phyloP scores from a whole-genome alignment of 2,113 vertebrate species.

The Ophiodon elongatus region DNA sequence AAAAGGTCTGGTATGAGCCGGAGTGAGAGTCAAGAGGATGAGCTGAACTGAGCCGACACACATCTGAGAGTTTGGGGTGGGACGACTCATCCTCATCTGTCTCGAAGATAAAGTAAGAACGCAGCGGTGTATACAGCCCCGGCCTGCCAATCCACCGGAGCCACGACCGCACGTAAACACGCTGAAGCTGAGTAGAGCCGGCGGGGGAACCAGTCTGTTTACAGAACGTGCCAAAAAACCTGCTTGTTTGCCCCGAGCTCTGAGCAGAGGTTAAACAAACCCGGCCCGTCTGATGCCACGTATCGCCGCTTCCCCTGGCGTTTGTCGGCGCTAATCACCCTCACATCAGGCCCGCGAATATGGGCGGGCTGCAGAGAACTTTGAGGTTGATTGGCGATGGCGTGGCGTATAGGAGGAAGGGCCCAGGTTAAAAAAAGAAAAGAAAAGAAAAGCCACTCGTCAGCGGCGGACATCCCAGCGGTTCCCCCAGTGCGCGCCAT shows the following conservation, averaged over 20 bases:
- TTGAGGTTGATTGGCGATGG: conserved; percentile 72
- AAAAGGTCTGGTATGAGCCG: conserved; percentile 16
- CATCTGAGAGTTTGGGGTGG: conserved; percentile 2
- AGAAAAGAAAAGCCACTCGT: conserved; percentile 31
- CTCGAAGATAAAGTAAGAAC: conserved; percentile 53
- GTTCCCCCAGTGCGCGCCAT: conserved; percentile 43
- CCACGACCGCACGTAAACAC: conserved; percentile 70
- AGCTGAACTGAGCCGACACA: conserved; percentile 9
- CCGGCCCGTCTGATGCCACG: conserved; percentile 58
- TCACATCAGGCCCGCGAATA: conserved; percentile 56
- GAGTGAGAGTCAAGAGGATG: conserved; percentile 4
- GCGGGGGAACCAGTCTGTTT: conserved; percentile 58
- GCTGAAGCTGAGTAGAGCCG: conserved; percentile 35
- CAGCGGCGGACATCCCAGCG: conserved; percentile 55
- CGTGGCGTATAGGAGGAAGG: conserved; percentile 51
- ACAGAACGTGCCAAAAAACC: conserved; percentile 69
- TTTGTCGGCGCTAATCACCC: conserved; percentile 76
- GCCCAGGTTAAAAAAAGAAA: conserved; percentile 28
- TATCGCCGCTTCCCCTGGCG: conserved; percentile 62
- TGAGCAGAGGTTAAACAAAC: conserved; percentile 74
- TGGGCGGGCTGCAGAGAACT: conserved; percentile 46
- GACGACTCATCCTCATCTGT: conserved; percentile 35
- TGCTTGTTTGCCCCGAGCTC: conserved; percentile 68
- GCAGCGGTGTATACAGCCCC: conserved; percentile 45
- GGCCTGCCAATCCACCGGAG: conserved; percentile 65